Evolutionary conservation across 2,888 invertebrate species (phyloP), one percentile per base, ranked within the genome.

Genomic region (Conops quadrifasciatus): DNA sequence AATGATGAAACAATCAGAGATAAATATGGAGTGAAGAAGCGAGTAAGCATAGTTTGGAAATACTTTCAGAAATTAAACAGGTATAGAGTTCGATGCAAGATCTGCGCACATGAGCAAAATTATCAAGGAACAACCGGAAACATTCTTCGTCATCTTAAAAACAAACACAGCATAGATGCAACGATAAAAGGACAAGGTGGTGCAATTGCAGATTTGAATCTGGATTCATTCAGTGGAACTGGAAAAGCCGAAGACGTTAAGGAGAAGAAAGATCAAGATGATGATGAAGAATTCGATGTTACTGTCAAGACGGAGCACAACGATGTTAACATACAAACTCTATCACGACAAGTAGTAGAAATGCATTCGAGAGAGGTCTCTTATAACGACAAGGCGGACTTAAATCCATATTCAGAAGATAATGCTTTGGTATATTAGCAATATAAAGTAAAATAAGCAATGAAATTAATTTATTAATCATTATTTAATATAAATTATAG

Each of bases 51-150:
- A 43, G 78, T 77, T 0, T 78, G 78, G 77, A 73, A 72, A n/a
- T 78, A 77, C 53, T 78, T 78, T 72, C 75, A 77, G 45, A 78
- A 75, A 69, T 21, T 77, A 16, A 73, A 73, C 49, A 69, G 72
- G 7, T 51, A 65, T 21, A 70, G 77, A 5, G 77, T 78, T 0
- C 73, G 75, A 2, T 78, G 77, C 60, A 73, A 70, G 19, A 56
- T 78, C 5, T 78, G 78, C 51, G 65, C 60, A 0, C 78, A 78
- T 51, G 75, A 74, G 28, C 78, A 78, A 51, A 78, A 77, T 47
- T 78, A 78, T 72, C 77, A 70, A 59, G 77, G 77, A 9, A 78
- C 78, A 13, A 78, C 78, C 0, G 78, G 78, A 0, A 78, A 78
- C 67, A 77, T 78, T 28, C 66, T 77, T 1, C 74, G 78, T 7